phyloP scores from a whole-genome alignment of 2,797 vertebrate species.

The Ceyx erithaca region DNA sequence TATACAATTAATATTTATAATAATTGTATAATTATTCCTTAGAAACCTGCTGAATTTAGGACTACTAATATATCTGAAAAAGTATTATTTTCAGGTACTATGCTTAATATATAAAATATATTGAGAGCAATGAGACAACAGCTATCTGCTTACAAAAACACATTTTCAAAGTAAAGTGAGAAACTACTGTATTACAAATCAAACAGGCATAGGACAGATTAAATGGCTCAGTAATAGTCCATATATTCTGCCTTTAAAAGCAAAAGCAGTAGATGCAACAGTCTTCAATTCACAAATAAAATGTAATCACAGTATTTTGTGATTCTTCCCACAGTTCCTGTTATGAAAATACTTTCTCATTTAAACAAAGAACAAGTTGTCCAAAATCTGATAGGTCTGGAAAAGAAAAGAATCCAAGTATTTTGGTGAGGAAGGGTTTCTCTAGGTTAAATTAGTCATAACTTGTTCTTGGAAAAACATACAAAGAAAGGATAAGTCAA shows the following conservation, averaged over 20 bases:
- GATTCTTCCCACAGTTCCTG: slow-evolving; percentile 47
- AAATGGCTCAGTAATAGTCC: not conserved
- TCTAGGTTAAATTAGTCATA: slow-evolving; percentile 75
- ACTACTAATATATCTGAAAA: not conserved
- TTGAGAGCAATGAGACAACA: not conserved
- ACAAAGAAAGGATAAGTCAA: slow-evolving; percentile 65
- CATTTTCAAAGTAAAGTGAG: not conserved
- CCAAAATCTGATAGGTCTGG: slow-evolving; percentile 59
- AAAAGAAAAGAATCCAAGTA: slow-evolving; percentile 59
- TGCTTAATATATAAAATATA: not conserved
- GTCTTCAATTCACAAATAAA: slow-evolving; percentile 12
- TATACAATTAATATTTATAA: not conserved
- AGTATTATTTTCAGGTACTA: not conserved
- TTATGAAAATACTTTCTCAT: slow-evolving; percentile 62
- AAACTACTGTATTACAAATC: not conserved
- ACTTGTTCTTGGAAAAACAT: slow-evolving; percentile 78
- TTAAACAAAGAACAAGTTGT: slow-evolving; percentile 59
- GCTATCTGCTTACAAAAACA: not conserved
- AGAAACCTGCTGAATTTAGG: not conserved
- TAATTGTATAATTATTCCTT: no score
- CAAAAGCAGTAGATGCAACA: not conserved
- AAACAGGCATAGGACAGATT: not conserved
- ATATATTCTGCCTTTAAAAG: not conserved
- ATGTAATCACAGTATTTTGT: slow-evolving; percentile 30
- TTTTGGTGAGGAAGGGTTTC: slow-evolving; percentile 66